Evolutionary conservation across 2,113 vertebrate genomes (phyloP).

Genomic region (Mobula hypostoma): DNA sequence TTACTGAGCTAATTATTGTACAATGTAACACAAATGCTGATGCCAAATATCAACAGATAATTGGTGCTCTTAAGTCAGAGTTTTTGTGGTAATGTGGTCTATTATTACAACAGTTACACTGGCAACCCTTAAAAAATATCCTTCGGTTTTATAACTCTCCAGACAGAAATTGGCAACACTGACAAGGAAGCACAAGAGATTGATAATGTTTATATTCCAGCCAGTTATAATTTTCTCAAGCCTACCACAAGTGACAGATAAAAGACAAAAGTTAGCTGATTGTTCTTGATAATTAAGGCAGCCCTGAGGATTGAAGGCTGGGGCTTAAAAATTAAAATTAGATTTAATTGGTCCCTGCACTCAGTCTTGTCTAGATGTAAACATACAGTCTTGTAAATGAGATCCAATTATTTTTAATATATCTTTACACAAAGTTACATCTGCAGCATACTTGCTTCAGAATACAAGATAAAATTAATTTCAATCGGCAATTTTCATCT

Average conservation of each 20-base stretch:
- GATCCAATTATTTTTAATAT: not conserved
- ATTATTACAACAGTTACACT: not conserved
- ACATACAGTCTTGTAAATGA: not conserved
- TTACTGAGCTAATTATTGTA: slow-evolving; percentile 18
- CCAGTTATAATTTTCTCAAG: not conserved
- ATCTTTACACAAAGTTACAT: not conserved
- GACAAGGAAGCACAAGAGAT: not conserved
- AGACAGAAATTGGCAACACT: not conserved
- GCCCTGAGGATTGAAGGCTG: not conserved
- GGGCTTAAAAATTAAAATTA: slow-evolving; percentile 2
- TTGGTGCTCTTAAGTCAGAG: not conserved
- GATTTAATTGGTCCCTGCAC: not conserved
- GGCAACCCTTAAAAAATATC: not conserved
- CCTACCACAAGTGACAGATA: not conserved
- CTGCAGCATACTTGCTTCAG: not conserved
- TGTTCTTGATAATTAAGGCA: not conserved
- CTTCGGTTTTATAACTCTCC: not conserved
- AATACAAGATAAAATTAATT: not conserved
- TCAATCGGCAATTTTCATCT: not conserved
- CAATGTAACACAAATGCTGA: not conserved
- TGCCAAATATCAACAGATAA: slow-evolving; percentile 9
- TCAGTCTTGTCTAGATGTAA: not conserved
- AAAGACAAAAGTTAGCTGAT: not conserved
- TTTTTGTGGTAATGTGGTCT: not conserved
- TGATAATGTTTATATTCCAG: slow-evolving; percentile 1